Base-by-base conservation (phyloP, 92 coral and sea anemone genomes). In the Desmophyllum pertusum region DNA sequence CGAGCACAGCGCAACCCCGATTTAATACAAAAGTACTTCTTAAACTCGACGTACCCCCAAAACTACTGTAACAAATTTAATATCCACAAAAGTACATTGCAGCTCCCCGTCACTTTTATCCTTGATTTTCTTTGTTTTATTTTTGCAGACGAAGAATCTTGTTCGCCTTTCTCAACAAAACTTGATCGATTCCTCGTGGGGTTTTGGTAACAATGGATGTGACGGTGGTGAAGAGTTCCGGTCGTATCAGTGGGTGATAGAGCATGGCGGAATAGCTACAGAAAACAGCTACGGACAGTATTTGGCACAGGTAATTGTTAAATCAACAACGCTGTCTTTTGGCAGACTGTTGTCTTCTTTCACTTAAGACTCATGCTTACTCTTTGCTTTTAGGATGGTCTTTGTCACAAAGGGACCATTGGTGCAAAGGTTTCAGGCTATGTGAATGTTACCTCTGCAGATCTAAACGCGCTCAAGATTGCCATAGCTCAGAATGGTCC, bases 171-270 rank as follows among this genome's bases (percentile, higher is more conserved):
- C 99, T 35, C 96, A 96, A 77, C 99, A 96, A 87, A 93, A 88
- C 45, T 83, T 96, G 66, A 85, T 96, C 75, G 99, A 96, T 81
- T 96, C 98, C 52, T 86, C 95, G 14, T 96, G 99, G 99, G 99
- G 99, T 6, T 94, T 85, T 83, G 98, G 98, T 33, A 96, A 96
- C 59, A 94, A 94, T 81, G 99, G 93, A 10, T 96, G 99, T 76
- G 98, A 87, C 87, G 99, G 99, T 48, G 99, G 99, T 39, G 98
- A 94, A 67, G 99, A 96, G 77, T 96, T 83, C 66, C 93, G 98
- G 14, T 93, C 99, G 29, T 96, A 90, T 59, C 97, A 96, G 75
- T 96, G 98, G 96, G 84, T 96, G 59, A 88, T 96, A 90, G 94
- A 96, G 64, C 98, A 95, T 62, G 95, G 95, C 29, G 99, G 99